Percentiles rank a stretch among this genome's conserved stretches.
Evolutionary conservation across 64 coral and sea anemone species (phyloP).

Genomic region (Stichodactyla helianthus): DNA sequence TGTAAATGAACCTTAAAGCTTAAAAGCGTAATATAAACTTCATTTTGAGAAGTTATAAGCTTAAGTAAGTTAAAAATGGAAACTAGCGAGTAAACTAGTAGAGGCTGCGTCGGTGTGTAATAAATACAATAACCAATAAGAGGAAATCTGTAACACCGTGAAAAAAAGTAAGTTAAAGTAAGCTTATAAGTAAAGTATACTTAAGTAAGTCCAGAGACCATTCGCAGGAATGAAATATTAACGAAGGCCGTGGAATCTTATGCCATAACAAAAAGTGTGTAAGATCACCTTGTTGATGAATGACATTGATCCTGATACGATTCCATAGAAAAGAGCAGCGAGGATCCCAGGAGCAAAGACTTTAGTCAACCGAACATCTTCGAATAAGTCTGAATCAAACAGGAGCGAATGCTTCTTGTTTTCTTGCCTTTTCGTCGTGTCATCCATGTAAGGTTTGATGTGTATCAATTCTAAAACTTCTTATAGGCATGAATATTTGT

Average conservation of each 20-base stretch:
- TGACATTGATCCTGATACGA: conserved; percentile 72
- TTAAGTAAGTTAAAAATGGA: neutral
- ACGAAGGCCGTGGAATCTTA: neutral
- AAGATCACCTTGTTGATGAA: conserved; percentile 70
- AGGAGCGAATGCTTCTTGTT: neutral
- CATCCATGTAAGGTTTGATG: neutral
- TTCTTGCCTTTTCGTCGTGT: neutral
- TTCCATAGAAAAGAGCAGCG: conserved; percentile 64
- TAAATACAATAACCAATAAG: no score
- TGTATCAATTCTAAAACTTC: neutral
- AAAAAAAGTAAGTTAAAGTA: neutral
- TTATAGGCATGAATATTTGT: neutral
- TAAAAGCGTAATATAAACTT: no score
- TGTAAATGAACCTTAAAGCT: no score
- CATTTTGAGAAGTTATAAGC: no score
- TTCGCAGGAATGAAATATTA: neutral
- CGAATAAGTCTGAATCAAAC: conserved; percentile 24
- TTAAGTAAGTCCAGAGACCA: neutral
- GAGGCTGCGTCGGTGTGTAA: no score
- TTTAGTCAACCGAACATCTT: conserved; percentile 26
- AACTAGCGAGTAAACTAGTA: no score
- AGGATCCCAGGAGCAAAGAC: conserved; percentile 45
- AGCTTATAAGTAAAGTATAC: neutral
- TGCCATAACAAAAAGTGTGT: no score
- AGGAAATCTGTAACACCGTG: no score